Conservation (phyloP, 2,888 invertebrate genomes). For the Monochamus alternatus region DNA sequence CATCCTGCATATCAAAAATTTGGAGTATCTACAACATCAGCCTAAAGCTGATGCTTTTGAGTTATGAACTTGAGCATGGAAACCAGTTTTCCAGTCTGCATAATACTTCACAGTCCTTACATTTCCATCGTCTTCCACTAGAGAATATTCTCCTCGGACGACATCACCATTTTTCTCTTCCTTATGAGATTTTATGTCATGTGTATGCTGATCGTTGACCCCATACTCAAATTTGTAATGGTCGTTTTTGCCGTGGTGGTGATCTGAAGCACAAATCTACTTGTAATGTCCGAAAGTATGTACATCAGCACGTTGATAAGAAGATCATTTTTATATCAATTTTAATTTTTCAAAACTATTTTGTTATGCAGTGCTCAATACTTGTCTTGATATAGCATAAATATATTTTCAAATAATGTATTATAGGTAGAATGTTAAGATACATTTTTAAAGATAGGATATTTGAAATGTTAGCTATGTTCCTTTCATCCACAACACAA, state of each 20-base stretch:
- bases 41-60: slow-evolving; percentile 54
- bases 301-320: too few relatives aligned
- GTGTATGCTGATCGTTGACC: slow-evolving; percentile 83
- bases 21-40: not conserved
- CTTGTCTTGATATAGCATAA: too few relatives aligned
- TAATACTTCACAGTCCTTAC: slow-evolving; percentile 83
- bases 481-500: too few relatives aligned
- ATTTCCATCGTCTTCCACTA: slow-evolving; percentile 82
- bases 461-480: too few relatives aligned
- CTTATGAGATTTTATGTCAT: slow-evolving; percentile 82
- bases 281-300: too few relatives aligned
- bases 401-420: too few relatives aligned
- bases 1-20: too few relatives aligned
- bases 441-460: too few relatives aligned
- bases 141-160: slow-evolving; percentile 76
- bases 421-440: too few relatives aligned
- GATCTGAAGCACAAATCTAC: slow-evolving; percentile 25
- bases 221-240: slow-evolving; percentile 81
- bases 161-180: slow-evolving; percentile 83
- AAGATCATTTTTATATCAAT: too few relatives aligned
- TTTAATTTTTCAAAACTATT: too few relatives aligned
- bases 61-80: slow-evolving; percentile 83
- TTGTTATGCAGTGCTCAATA: too few relatives aligned
- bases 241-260: slow-evolving; percentile 53
- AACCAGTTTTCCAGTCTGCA: slow-evolving; percentile 86